Evolutionary conservation across 2,888 invertebrate species (phyloP).

Genomic region (Sericinus montela): DNA sequence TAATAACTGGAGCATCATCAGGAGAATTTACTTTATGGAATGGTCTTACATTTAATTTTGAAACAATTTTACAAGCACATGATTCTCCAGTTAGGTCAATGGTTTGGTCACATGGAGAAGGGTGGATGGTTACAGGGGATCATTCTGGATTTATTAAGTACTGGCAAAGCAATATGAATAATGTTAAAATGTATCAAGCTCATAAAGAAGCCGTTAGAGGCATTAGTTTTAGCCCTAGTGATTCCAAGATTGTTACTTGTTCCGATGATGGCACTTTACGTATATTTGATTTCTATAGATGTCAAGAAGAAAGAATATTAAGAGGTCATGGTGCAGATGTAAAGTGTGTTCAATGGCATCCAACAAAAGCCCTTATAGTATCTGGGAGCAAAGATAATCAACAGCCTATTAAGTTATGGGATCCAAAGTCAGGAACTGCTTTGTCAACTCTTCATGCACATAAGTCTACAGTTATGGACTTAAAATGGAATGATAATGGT

Average conservation of each 20-base stretch:
- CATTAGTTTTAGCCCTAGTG: conserved; percentile 99
- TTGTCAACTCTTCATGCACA: conserved; percentile 99
- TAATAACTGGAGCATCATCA: conserved; percentile 99
- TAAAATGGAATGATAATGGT: conserved; percentile 99
- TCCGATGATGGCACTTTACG: conserved; percentile 99
- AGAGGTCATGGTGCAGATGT: conserved; percentile 99
- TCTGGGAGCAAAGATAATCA: conserved; percentile 99
- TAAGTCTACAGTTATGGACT: conserved; percentile 99
- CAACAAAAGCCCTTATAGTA: conserved; percentile 96
- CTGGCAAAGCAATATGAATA: conserved; percentile 99
- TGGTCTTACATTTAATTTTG: conserved; percentile 99
- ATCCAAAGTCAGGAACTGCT: conserved; percentile 97
- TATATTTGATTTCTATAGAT: conserved; percentile 99
- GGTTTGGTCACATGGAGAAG: conserved; percentile 99
- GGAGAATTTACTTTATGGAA: conserved; percentile 99
- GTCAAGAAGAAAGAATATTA: conserved; percentile 96
- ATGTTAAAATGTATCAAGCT: conserved; percentile 99
- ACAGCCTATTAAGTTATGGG: conserved; percentile 99
- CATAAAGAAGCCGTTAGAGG: conserved; percentile 99
- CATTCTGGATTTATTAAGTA: conserved; percentile 99
- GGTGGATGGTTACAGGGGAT: conserved; percentile 99
- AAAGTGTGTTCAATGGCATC: conserved; percentile 99
- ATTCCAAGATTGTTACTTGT: conserved; percentile 99
- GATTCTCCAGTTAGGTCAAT: conserved; percentile 99
- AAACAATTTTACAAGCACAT: conserved; percentile 99